Base-by-base conservation (phyloP, 2,797 vertebrate species). In the Oryzias dopingdopingensis region DNA sequence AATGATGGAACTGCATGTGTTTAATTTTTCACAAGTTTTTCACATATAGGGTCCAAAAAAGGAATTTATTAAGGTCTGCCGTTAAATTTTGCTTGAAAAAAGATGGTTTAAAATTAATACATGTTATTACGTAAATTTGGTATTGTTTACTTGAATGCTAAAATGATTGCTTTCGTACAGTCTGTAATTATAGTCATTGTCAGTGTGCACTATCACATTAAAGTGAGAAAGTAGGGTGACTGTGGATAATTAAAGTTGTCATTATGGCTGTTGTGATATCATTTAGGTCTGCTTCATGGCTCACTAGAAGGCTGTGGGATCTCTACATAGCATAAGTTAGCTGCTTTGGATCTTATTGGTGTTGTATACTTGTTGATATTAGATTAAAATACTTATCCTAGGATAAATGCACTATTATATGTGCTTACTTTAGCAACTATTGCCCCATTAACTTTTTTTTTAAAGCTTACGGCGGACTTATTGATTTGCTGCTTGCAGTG, bases 211-310 rank as follows among this genome's bases (percentile, higher is more conserved):
- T 4, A 49, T 37, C 13, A 12, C 32, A 37, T 37, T 37, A 37
- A 37, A 12, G 32, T 37, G 32, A 37, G 32, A 37, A 37, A 37
- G 32, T 37, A 37, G 32, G 32, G 10, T 37, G 32, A 37, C 32
- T 37, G 32, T 37, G 10, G 32, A 37, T 37, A 37, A 4, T 37
- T 10, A 37, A 12, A 67, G 58, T 58, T 57, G 53, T 81, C 44
- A 77, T 83, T 78, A 81, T 57, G 59, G 68, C 59, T 71, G 50
- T 10, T n/a, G 51, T 66, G 72, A 67, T 47, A 59, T 84, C 74
- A 51, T 59, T 55, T 62, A 51, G 56, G 51, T 61, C 52, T 59
- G 56, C 49, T 45, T 29, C 42, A 42, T 23, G 20, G 41, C 67
- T 69, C 26, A 22, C 47, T 6, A 16, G 17, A 18, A 43, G 12